phyloP scores from a whole-genome alignment of 2,888 invertebrate species.

The Noctua janthe region DNA sequence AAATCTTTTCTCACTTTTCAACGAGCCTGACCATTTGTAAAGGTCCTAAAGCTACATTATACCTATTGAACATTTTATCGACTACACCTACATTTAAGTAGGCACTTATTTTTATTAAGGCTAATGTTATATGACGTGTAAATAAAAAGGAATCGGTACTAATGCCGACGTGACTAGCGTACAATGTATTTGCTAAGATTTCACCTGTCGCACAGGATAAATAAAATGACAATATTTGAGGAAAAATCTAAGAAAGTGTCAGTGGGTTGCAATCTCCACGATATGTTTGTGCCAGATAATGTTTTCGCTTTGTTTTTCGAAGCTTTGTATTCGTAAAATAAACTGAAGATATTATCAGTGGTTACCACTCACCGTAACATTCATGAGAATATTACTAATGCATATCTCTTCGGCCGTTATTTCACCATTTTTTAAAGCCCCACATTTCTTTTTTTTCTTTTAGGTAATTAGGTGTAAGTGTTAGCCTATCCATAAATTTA shows the following conservation, averaged over 20 bases:
- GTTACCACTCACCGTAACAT: no score
- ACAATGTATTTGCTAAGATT: constrained; percentile 51
- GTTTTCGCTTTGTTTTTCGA: not conserved
- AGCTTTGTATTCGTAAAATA: not conserved
- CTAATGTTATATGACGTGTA: constrained; percentile 65
- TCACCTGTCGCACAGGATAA: constrained; percentile 51
- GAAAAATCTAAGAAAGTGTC: constrained; percentile 34
- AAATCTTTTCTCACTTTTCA: not conserved
- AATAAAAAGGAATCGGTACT: constrained; percentile 63
- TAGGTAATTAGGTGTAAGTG: not conserved
- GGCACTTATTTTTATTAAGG: constrained; percentile 66
- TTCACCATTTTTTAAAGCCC: not conserved
- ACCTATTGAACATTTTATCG: constrained; percentile 60
- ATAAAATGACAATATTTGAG: constrained; percentile 47
- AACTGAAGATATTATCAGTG: not conserved
- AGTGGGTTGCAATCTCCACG: not conserved
- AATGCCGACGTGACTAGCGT: constrained; percentile 60
- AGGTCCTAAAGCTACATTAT: constrained; percentile 15
- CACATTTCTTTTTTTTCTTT: not conserved
- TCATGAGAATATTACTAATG: not conserved
- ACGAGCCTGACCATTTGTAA: not conserved
- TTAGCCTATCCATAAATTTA: not conserved
- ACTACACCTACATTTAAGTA: constrained; percentile 56
- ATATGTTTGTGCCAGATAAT: constrained; percentile 6
- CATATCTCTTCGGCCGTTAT: not conserved